phyloP scores from a whole-genome alignment of 2,797 vertebrate species.

The Picus viridis region DNA sequence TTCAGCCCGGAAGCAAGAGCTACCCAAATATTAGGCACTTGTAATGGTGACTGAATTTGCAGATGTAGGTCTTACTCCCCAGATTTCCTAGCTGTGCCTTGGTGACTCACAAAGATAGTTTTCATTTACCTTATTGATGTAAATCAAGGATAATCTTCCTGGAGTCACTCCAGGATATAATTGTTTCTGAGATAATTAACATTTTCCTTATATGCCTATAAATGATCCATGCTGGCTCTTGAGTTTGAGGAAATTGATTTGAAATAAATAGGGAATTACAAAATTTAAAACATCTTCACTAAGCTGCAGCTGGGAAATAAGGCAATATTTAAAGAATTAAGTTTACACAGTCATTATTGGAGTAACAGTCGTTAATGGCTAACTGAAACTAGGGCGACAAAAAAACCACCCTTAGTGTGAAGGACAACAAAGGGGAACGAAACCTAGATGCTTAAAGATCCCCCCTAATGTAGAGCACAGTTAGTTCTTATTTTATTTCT shows the following conservation, averaged over 20 bases:
- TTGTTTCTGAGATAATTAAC: constrained; percentile 52
- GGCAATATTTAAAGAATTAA: constrained; percentile 66
- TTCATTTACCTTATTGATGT: constrained; percentile 17
- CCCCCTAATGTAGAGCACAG: constrained; percentile 15
- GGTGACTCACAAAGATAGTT: not conserved
- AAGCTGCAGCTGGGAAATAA: constrained; percentile 57
- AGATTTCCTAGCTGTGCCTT: not conserved
- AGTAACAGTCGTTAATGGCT: constrained; percentile 27
- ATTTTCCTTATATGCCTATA: not conserved
- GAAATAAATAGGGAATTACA: constrained; percentile 68
- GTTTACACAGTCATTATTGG: constrained; percentile 58
- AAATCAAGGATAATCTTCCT: constrained; percentile 64
- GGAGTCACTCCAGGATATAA: constrained; percentile 50
- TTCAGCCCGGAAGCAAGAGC: not conserved
- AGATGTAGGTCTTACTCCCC: not conserved
- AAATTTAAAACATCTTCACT: constrained; percentile 37
- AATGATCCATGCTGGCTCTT: constrained; percentile 39
- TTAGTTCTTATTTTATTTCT: constrained; percentile 29
- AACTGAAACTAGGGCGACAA: constrained; percentile 52
- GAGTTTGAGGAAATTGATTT: constrained; percentile 49
- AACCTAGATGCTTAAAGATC: constrained; percentile 45
- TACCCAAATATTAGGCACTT: not conserved
- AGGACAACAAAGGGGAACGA: constrained; percentile 40
- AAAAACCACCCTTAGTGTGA: not conserved
- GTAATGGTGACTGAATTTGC: not conserved